Base-by-base conservation (phyloP, 2,888 invertebrate species). In the Pristionchus entomophagus region DNA sequence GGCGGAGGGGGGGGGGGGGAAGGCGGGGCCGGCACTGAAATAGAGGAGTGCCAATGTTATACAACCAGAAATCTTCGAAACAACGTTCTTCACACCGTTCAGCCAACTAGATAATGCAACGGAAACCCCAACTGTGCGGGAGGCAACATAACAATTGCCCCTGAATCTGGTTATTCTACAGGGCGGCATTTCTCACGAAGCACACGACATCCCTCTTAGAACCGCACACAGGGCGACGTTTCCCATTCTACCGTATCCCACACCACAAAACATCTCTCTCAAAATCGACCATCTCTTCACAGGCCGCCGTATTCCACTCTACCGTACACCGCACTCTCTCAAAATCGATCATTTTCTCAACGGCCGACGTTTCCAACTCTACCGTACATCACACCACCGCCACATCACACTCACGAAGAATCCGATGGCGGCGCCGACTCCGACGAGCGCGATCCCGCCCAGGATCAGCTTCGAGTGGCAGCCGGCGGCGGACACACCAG, bases 351-450 rank as follows among this genome's bases (percentile, higher is more conserved):
- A 10, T 65, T 69, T 69, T 69, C 17, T 6, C 22, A 69, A 1
- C 17, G 22, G 35, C 17, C 69, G 69, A 69, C 69, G 38, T 69
- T 69, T 69, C 69, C 69, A n/a, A n/a, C 38, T 19, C 32, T 17
- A 22, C 29, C 65, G n/a, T n/a, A n/a, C n/a, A n/a, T n/a, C 65
- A 69, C n/a, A 62, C 62, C 62, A 29, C 38, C 29, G 1, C 14
- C 65, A 38, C 69, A 35, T n/a, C 51, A 59, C 85, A 86, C 87
- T 87, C 82, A 89, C 90, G 80, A 89, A 85, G 85, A 91, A 92
- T 86, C 92, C 92, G 59, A 92, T 88, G 59, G 91, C 89, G 59
- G 89, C 90, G 32, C 93, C 93, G 69, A 91, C 91, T 32, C 89
- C 91, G 10, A 92, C 86, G 73, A 93, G 87, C 22, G 88, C 91